Conservation (phyloP, 2,888 invertebrate species). For the Boloria selene region DNA sequence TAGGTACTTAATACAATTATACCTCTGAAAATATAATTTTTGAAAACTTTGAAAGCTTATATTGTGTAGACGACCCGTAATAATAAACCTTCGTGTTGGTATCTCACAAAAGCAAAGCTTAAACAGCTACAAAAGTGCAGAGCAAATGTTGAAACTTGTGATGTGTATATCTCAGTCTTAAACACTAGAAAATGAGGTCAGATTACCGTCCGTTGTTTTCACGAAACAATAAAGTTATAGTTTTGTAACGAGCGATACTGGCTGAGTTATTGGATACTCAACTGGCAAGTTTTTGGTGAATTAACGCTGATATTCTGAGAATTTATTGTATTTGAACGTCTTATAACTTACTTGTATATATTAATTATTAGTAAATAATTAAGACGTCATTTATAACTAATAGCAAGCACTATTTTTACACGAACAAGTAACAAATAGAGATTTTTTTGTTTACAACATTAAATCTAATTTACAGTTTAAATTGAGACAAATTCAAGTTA, state of each 20-base stretch:
- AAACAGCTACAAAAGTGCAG: conserved; percentile 32
- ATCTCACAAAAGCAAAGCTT: conserved; percentile 1
- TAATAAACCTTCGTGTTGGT: neutral
- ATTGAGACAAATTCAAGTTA: no score
- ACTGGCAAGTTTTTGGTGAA: conserved; percentile 56
- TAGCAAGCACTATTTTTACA: no score
- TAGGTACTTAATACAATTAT: no score
- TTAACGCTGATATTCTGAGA: conserved; percentile 59
- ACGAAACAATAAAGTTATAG: conserved; percentile 58
- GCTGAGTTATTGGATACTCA: conserved; percentile 59
- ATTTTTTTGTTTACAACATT: no score
- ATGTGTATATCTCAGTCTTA: conserved; percentile 41
- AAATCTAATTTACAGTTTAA: no score
- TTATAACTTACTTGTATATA: conserved; percentile 42
- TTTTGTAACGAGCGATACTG: conserved; percentile 47
- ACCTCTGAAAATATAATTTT: no score
- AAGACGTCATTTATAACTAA: no score
- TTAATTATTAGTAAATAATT: neutral
- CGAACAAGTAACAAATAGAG: no score
- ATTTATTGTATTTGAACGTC: conserved; percentile 60
- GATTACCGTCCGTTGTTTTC: conserved; percentile 49
- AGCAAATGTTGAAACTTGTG: conserved; percentile 40
- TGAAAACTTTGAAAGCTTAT: no score
- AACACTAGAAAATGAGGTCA: conserved; percentile 53
- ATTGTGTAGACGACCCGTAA: neutral